Base-by-base conservation (phyloP, 92 coral and sea anemone species). In the Paragorgia papillata region DNA sequence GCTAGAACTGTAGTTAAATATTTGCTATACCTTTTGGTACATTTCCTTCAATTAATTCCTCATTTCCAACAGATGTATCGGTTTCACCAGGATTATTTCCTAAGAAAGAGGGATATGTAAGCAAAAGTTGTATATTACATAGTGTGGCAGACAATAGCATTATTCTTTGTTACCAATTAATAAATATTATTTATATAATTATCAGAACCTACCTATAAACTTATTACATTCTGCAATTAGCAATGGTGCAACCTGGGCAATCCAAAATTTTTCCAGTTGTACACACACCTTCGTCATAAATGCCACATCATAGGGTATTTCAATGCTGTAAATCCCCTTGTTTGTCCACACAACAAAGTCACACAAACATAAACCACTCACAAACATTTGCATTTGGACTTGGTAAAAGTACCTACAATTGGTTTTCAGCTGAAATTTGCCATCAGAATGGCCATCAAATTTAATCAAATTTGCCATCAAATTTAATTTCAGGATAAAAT, bases 261-360 rank as follows among this genome's bases (percentile, higher is more conserved):
- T 10, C 76, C 76, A 69, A 24, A 69, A 69, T 12, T 69, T 69
- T 34, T 69, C 61, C 18, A 69, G 76, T 0, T 69, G 22, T 8
- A 30, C 27, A 15, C 41, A 48, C 0, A 69, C 61, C 28, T 54
- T 29, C 46, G 20, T 28, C 61, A 69, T 69, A 44, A 69, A 69
- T 27, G 24, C 27, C 14, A 39, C 19, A 19, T 69, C 76, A 48
- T 19, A 69, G 25, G 76, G 46, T 22, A 69, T 19, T 18, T 17
- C 0, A 19, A 30, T 15, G 21, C 28, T 15, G 17, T 69, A 60
- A 69, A 69, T 49, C 3, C 76, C 76, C 28, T 69, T 69, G 0
- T 59, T 69, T 21, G 76, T 69, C 76, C 76, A 48, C 10, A 69
- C 76, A 26, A 69, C 76, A 48, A 69, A 51, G 41, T 69, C 61